phyloP scores from a whole-genome alignment of 2,888 invertebrate species.

The Scaptomyza caliginosa region DNA sequence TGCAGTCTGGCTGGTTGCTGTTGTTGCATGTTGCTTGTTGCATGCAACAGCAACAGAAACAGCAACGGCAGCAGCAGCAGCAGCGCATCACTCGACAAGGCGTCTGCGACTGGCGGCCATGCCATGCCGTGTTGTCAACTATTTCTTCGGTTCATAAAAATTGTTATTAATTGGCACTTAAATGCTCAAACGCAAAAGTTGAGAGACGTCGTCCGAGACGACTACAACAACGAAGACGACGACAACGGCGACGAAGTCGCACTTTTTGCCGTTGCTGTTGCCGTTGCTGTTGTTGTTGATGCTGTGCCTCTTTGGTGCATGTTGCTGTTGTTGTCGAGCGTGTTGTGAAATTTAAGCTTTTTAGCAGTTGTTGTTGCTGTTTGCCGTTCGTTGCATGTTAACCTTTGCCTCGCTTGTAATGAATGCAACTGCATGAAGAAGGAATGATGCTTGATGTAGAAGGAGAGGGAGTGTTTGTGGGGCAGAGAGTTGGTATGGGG shows the following conservation, averaged over 20 bases:
- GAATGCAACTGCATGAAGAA: constrained; percentile 65
- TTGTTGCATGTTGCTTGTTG: constrained; percentile 53
- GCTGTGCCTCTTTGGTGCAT: constrained; percentile 61
- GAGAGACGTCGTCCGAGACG: constrained; percentile 68
- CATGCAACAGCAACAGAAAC: constrained; percentile 51
- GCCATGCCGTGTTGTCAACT: constrained; percentile 83
- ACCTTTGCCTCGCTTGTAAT: constrained; percentile 77
- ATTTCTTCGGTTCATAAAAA: constrained; percentile 84
- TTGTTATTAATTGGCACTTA: constrained; percentile 84
- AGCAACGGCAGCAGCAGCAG: constrained; percentile 23
- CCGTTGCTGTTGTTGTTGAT: constrained; percentile 49
- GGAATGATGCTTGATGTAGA: neutral
- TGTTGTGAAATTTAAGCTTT: constrained; percentile 78
- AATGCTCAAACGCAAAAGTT: constrained; percentile 83
- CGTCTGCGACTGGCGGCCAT: constrained; percentile 49
- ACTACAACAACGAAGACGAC: constrained; percentile 12
- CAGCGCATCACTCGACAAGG: constrained; percentile 46
- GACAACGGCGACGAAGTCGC: constrained; percentile 36
- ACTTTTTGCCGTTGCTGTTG: constrained; percentile 41
- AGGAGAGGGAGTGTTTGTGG: neutral
- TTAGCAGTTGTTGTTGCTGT: constrained; percentile 66
- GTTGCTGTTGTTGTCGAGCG: constrained; percentile 61
- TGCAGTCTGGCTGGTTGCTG: constrained; percentile 30
- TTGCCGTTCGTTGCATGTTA: constrained; percentile 74
- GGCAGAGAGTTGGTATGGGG: constrained; percentile 4